These are phyloP conservation scores for Drosophila mettleri DNA, from an alignment of 2,888 invertebrate genomes.

Conservation along the genomic window DNA sequence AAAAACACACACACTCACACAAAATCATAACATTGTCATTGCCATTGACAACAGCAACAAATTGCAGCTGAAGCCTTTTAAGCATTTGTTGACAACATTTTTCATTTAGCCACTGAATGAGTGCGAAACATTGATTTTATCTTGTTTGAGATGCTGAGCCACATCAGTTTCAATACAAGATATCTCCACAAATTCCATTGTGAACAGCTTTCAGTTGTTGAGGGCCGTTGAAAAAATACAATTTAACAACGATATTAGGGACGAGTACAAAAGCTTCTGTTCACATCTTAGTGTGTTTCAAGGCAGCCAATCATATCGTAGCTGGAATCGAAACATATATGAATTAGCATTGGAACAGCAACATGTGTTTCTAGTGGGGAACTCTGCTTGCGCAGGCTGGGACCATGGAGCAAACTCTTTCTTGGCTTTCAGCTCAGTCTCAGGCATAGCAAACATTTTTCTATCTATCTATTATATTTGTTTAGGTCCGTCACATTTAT, in stretches of 20 bases:
- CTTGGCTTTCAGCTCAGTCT: neutral
- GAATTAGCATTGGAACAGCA: neutral
- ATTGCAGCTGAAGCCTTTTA: constrained; percentile 37
- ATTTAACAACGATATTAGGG: neutral
- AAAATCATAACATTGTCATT: too few species aligned
- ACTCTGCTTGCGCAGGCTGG: too few species aligned
- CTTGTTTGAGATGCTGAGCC: neutral
- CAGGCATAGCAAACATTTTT: neutral
- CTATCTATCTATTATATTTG: neutral
- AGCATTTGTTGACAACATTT: constrained; percentile 26
- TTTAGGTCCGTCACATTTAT: neutral
- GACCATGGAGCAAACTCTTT: too few species aligned
- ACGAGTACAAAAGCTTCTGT: constrained; percentile 2
- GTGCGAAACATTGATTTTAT: constrained; percentile 9
- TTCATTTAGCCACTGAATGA: constrained; percentile 27
- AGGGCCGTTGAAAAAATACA: constrained; percentile 8
- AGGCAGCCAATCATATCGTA: neutral
- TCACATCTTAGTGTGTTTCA: neutral
- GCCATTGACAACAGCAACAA: constrained; percentile 17
- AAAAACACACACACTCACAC: too few species aligned
- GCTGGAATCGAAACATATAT: neutral
- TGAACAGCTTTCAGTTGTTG: neutral
- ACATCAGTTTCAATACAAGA: constrained; percentile 2
- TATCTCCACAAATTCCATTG: constrained; percentile 5
- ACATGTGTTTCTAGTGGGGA: too few species aligned